These are phyloP conservation scores for Altica lythri DNA, from an alignment of 2,888 invertebrate species.

Conservation along the genomic window DNA sequence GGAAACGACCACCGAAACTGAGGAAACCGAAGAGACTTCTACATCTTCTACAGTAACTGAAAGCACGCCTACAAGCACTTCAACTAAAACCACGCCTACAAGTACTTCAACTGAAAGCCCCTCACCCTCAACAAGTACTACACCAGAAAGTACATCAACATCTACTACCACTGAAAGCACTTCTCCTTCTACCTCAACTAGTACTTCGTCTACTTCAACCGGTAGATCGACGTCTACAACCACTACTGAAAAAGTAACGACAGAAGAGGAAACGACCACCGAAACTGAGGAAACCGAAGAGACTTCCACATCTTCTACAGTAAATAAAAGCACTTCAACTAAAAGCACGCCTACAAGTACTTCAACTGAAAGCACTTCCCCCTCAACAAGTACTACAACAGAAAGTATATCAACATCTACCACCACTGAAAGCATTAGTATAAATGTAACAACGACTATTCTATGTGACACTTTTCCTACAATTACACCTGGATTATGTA, in stretches of 20 bases:
- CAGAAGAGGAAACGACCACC: neutral
- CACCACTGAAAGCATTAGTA: neutral
- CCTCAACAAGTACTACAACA: no score
- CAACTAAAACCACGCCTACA: neutral
- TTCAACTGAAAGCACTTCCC: neutral
- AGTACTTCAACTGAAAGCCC: no score
- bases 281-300: neutral
- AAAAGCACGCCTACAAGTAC: neutral
- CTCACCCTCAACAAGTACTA: neutral
- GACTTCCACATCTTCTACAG: neutral
- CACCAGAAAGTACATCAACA: neutral
- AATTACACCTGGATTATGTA: conserved; percentile 31
- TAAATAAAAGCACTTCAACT: neutral
- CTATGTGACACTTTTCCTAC: no score
- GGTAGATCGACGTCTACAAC: neutral
- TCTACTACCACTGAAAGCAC: conserved; percentile 7
- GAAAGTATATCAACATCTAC: neutral
- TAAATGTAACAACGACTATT: neutral
- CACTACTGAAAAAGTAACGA: conserved; percentile 2
- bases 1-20: neutral
- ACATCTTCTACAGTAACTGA: neutral
- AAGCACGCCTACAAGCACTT: neutral
- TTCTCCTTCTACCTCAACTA: neutral
- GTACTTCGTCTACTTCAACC: neutral
- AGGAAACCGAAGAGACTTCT: neutral